Conservation (phyloP, 2,797 vertebrate genomes). For the Sciaenops ocellatus region DNA sequence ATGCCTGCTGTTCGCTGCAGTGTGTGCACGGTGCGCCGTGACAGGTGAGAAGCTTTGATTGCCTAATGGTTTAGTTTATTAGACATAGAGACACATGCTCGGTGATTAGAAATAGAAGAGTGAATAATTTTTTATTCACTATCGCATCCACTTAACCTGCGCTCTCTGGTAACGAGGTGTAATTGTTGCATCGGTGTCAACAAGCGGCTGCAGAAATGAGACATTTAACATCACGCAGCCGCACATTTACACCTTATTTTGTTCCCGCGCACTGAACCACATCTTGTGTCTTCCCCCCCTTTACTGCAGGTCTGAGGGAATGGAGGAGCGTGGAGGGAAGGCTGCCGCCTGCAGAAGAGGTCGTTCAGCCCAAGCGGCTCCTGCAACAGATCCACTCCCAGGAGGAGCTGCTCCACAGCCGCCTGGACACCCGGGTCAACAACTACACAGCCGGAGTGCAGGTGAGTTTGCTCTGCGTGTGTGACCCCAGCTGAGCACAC, state of each 20-base stretch:
- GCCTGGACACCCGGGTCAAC: slow-evolving; percentile 90
- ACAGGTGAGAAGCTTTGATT: slow-evolving; percentile 82
- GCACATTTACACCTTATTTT: no score
- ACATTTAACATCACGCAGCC: neutral
- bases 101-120: neutral
- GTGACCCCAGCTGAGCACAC: neutral
- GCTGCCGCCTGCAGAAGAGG: slow-evolving; percentile 76
- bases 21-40: slow-evolving; percentile 82
- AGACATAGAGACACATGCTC: no score
- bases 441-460: slow-evolving; percentile 77
- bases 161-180: neutral
- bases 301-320: slow-evolving; percentile 68
- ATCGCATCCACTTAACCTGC: neutral
- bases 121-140: neutral
- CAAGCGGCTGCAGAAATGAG: slow-evolving; percentile 19
- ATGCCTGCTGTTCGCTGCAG: slow-evolving; percentile 90
- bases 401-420: slow-evolving; percentile 89
- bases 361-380: slow-evolving; percentile 90
- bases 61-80: neutral
- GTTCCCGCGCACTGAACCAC: neutral
- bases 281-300: neutral
- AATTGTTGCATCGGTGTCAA: slow-evolving; percentile 21
- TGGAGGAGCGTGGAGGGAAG: slow-evolving; percentile 74
- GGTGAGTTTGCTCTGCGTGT: slow-evolving; percentile 69
- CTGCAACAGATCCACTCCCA: slow-evolving; percentile 87